Base-by-base conservation (phyloP, 1,140 invertebrate species). In the Lithobius niger region DNA sequence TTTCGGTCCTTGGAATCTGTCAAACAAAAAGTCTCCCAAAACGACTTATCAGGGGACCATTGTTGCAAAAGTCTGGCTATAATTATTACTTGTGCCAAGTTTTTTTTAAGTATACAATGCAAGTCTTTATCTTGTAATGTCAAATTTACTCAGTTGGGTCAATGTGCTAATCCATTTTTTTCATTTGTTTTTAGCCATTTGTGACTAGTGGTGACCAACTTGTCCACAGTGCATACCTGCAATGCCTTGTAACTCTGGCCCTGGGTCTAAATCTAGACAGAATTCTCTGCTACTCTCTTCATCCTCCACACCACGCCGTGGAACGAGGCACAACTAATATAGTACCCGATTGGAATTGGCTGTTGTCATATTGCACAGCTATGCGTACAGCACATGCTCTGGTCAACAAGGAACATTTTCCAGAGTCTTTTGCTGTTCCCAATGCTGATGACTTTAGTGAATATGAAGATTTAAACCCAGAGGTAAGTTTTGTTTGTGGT, bases 181-280 rank as follows among this genome's bases (percentile, higher is more conserved):
- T 50, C 27, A 13, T 53, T 16, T 26, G 63, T 22, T 60, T 63
- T 22, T 56, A 71, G 66, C 62, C 62, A 25, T 55, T 62, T 28
- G 69, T 82, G n/a, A 69, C 75, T 51, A 74, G 68, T 52, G 80
- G 80, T 6, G 70, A 77, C 10, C 78, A 81, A 60, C 66, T 83
- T 45, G 67, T 79, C 53, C 76, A 79, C 65, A 79, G 77, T 57
- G 65, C 71, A 47, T 80, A 79, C 64, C 68, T 82, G 22, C 81
- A 81, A 63, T 75, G 74, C 64, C 64, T 82, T 19, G 67, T 75
- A 22, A 70, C 75, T 0, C 62, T 82, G 21, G 73, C 76, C 3
- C 65, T 82, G 0, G 70, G 76, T 43, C 66, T 83, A 16, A 66
- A 72, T 18, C 59, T 82, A 27, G 77, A 81, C 60, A 67, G 71